Evolutionary conservation across 2,113 vertebrate species (phyloP), one percentile per base, ranked within the genome.

Genomic region (Psittacula cyanocephala): DNA sequence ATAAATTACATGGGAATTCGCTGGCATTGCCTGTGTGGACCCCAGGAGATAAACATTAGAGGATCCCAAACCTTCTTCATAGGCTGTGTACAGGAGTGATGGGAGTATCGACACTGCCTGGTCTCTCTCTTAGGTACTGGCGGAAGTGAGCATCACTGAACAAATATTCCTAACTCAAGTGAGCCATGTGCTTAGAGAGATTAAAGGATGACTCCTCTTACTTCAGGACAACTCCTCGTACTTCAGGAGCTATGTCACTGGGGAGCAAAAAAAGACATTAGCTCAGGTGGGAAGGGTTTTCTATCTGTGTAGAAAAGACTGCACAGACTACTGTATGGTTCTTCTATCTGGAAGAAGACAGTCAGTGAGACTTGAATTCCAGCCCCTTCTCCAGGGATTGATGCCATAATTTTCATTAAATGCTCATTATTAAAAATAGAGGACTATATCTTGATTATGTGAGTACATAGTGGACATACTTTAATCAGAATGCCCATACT

Each of bases 1-100:
- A 19, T 39, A 55, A 43, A 67, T 59, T 47, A 10, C 11, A 25
- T 28, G 14, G 27, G 7, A 65, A n/a, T 77, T 49, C 11, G 19
- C 49, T 69, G 49, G 13, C 4, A 17, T 15, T 60, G 17, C 8
- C 35, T 65, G 14, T 17, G 33, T 49, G 50, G 14, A n/a, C 8
- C 12, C 16, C 18, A 22, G 24, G 18, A 46, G 35, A 15, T 25
- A 33, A 76, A 10, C 0, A 0, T 1, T 68, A 44, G 87, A 39
- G 24, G 2, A 8, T 86, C 41, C 24, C 15, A 70, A 70, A 6
- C 9, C 17, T 55, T 37, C 37, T 16, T 47, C 7, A 2, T 8
- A 27, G 74, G 35, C 9, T 64, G 15, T 17, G 18, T 43, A 9
- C 13, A 50, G 52, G 35, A 50, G 24, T 24, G 47, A 27, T 9